Conservation (phyloP, 2,113 vertebrate genomes). For the Coregonus clupeaformis region DNA sequence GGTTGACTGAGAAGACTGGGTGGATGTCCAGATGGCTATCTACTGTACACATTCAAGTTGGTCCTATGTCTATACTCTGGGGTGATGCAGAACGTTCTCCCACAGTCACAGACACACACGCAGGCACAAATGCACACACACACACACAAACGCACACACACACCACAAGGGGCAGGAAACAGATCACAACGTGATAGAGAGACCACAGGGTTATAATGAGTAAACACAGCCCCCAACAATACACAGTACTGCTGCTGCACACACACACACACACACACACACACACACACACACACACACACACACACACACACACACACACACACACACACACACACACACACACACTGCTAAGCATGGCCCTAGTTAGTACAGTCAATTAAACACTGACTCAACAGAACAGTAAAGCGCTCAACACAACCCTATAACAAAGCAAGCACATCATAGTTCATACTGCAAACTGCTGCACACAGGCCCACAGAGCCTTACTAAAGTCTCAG, state of each 20-base stretch:
- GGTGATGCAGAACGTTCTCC: background rate
- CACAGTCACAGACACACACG: too few relatives aligned
- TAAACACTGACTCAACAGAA: background rate
- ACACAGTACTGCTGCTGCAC: background rate
- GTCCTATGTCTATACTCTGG: background rate
- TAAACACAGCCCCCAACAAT: background rate
- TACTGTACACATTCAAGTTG: background rate
- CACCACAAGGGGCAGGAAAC: slow-evolving; percentile 16
- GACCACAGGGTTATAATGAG: slow-evolving; percentile 19
- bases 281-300: background rate
- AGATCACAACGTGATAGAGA: slow-evolving; percentile 18
- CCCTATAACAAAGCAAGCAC: background rate
- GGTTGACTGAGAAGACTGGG: background rate
- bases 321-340: background rate
- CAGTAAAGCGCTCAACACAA: background rate
- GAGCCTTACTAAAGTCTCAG: background rate
- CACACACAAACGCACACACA: background rate
- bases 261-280: background rate
- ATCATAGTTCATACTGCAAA: background rate
- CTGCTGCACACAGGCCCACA: background rate
- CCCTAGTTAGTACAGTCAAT: slow-evolving; percentile 3
- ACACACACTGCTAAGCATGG: background rate
- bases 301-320: slow-evolving; percentile 1
- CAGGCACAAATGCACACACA: background rate
- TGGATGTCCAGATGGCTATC: background rate